Evolutionary conservation across 92 coral and sea anemone species (phyloP), one percentile per base, ranked within the genome.

Genomic region (Montipora capitata): DNA sequence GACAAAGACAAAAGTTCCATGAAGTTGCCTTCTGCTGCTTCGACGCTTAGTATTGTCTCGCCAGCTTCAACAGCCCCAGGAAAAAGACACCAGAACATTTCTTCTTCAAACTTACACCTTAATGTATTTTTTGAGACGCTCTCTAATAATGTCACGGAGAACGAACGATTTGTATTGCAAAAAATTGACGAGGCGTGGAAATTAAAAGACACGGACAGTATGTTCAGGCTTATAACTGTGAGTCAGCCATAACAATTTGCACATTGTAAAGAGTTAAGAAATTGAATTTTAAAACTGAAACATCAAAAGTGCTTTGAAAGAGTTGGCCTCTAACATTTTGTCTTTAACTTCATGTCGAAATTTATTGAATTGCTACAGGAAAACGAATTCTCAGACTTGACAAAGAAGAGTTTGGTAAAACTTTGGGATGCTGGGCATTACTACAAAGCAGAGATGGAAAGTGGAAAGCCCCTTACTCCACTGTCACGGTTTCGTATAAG

Each of bases 181-280:
- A 72, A 61, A 57, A 58, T 83, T 41, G 72, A 83, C 63, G 72
- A 83, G 5, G 80, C 87, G 4, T 83, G 87, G 87, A 77, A 51
- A 83, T 38, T 42, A 20, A 72, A 20, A 10, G 79, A 83, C 16
- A 11, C 72, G 79, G 87, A 83, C 39, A 20, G 35, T 41, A 83
- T 83, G 71, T 73, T 83, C 35, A 68, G 74, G 87, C 87, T 83
- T 38, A 83, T 83, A 59, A 71, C 59, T 4, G 87, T 83, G 58
- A 72, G 80, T 42, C 35, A 27, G 35, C 35, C 35, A 27, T 27
- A 27, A 27, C 35, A 27, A 27, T 2, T 1, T 27, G 35, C 35
- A 27, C 35, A 27, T 12, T 44, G 61, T 4, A 40, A 0, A 12
- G 18, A 7, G 58, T 14, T 13, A 3, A 56, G 16, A n/a, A 12